A percentile compares a stretch with the other conserved stretches of the same genome.
phyloP scores from a whole-genome alignment of 2,113 vertebrate species.

The Gavialis gangeticus region DNA sequence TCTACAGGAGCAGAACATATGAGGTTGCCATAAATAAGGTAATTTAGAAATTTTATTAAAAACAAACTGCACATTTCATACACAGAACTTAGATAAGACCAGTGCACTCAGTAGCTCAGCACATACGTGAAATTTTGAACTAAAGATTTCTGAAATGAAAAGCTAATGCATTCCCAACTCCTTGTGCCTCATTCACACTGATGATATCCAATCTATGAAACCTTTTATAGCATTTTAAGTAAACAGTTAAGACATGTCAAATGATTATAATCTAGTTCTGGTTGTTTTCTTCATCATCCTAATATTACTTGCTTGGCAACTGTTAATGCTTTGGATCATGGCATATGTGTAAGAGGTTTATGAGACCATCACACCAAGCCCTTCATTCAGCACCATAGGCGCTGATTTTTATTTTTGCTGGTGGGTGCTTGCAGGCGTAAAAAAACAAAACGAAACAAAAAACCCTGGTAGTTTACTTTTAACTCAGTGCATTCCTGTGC shows the following conservation, averaged over 20 bases:
- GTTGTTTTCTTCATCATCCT: not conserved
- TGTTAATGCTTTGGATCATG: too few relatives aligned
- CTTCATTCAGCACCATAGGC: too few relatives aligned
- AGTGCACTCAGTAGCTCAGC: accelerated
- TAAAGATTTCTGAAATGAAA: not conserved
- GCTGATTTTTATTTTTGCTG: too few relatives aligned
- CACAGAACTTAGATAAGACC: not conserved
- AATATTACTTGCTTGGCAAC: too few relatives aligned
- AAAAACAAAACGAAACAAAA: too few relatives aligned
- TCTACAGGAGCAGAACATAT: accelerated
- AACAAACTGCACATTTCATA: not conserved
- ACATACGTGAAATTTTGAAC: not conserved
- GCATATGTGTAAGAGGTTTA: too few relatives aligned
- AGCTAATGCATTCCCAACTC: not conserved
- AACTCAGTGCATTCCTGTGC: too few relatives aligned
- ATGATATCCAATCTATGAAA: not conserved
- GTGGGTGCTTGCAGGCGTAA: too few relatives aligned
- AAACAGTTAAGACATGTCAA: not conserved
- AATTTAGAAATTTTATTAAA: not conserved
- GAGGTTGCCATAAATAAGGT: not conserved
- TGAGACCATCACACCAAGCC: too few relatives aligned
- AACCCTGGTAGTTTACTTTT: too few relatives aligned
- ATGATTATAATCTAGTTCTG: not conserved
- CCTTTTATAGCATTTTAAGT: not conserved
- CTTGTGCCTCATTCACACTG: not conserved